Evolutionary conservation across 2,888 invertebrate species (phyloP), one percentile per base, ranked within the genome.

Genomic region (Sisyra terminalis): DNA sequence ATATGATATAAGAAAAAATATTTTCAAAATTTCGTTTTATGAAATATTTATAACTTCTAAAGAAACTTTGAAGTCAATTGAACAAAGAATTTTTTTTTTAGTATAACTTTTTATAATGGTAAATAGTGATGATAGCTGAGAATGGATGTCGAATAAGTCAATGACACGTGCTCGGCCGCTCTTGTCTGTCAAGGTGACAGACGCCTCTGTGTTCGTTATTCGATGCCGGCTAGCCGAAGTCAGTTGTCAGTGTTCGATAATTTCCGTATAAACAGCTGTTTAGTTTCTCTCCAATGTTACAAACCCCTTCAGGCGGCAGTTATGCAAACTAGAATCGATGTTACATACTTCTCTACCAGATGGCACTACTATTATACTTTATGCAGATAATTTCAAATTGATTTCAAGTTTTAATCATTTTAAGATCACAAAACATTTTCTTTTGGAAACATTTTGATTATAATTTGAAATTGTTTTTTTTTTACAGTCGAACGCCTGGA

Each of bases 401-500:
- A n/a, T n/a, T n/a, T n/a, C n/a, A n/a, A n/a, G n/a, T n/a, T n/a
- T n/a, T n/a, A n/a, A n/a, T n/a, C n/a, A n/a, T n/a, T n/a, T n/a
- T n/a, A n/a, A n/a, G n/a, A n/a, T n/a, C n/a, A n/a, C n/a, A n/a
- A n/a, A n/a, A n/a, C n/a, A n/a, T n/a, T 30, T 30, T 3, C 2
- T 30, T 30, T 30, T 30, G 9, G 17, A 3, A 14, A 16, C 17
- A n/a, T 37, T n/a, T n/a, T n/a, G n/a, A n/a, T n/a, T n/a, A n/a
- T n/a, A n/a, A n/a, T n/a, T n/a, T n/a, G n/a, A n/a, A n/a, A n/a
- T n/a, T n/a, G n/a, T 15, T 42, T 7, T 39, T 46, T 13, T 46
- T 30, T 66, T 70, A 42, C 67, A 87, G 86, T 62, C 85, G 88
- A 54, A 87, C 87, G 50, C 86, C 86, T 32, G 87, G 88, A 42